Conservation (phyloP, 2,888 invertebrate genomes). For the Meteorus cinctellus region DNA sequence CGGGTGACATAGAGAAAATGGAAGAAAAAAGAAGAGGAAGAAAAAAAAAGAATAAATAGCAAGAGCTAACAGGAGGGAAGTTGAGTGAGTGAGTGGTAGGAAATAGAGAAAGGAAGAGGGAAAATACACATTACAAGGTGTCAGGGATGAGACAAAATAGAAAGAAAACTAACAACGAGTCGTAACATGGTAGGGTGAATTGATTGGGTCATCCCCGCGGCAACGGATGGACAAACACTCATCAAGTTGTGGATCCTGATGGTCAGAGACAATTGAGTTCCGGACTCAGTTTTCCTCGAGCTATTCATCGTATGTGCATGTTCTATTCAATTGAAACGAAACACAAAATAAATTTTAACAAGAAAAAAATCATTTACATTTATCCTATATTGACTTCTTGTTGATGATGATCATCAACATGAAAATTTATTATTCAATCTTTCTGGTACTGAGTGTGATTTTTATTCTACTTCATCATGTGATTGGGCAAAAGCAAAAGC, state of each 20-base stretch:
- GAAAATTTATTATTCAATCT: not conserved
- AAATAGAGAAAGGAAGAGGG: not conserved
- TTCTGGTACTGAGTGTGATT: not conserved
- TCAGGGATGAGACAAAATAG: conserved; percentile 8
- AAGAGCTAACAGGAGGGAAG: not conserved
- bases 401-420: not conserved
- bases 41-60: not conserved
- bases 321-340: not conserved
- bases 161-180: conserved; percentile 13
- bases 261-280: conserved; percentile 40
- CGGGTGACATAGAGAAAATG: not conserved
- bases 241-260: conserved; percentile 52
- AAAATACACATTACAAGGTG: conserved; percentile 3
- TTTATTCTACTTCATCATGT: not conserved
- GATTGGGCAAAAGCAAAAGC: not conserved
- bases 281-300: conserved; percentile 12
- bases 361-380: not conserved
- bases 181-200: conserved; percentile 50
- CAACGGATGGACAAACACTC: conserved; percentile 70
- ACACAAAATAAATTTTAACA: not conserved
- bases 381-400: not conserved
- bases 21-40: not conserved
- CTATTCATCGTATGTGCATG: not conserved
- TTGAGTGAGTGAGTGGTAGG: not conserved
- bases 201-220: conserved; percentile 72